Conservation (phyloP, 2,797 vertebrate genomes). For the Epinephelus coioides region DNA sequence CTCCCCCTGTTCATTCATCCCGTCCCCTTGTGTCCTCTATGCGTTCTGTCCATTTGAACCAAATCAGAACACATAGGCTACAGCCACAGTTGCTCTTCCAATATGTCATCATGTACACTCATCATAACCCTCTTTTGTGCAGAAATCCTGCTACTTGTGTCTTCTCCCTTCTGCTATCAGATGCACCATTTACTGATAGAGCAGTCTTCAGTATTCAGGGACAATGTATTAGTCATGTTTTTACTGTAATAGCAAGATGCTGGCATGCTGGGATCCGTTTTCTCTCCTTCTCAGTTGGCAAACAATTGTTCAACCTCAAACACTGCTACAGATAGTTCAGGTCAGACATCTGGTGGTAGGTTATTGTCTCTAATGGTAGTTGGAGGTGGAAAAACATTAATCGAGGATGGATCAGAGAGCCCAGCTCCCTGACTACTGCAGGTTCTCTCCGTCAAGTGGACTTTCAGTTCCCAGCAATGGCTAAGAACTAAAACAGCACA, state of each 20-base stretch:
- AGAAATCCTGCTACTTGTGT: constrained; percentile 65
- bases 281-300: constrained; percentile 45
- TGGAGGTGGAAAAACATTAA: constrained; percentile 41
- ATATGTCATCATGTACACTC: constrained; percentile 47
- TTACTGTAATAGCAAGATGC: constrained; percentile 77
- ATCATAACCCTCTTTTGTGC: constrained; percentile 54
- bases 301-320: constrained; percentile 50
- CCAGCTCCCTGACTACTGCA: constrained; percentile 44
- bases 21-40: constrained; percentile 38
- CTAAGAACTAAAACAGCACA: constrained; percentile 56
- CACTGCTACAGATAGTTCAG: constrained; percentile 40
- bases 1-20: constrained; percentile 39
- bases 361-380: constrained; percentile 33
- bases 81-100: constrained; percentile 46
- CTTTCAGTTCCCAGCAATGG: constrained; percentile 54
- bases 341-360: constrained; percentile 42
- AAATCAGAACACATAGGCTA: constrained; percentile 52
- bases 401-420: constrained; percentile 41
- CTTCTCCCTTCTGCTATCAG: constrained; percentile 65
- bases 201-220: constrained; percentile 81
- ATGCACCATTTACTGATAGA: constrained; percentile 62
- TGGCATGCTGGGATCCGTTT: constrained; percentile 64
- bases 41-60: constrained; percentile 53
- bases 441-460: constrained; percentile 57
- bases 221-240: constrained; percentile 71